Conservation (phyloP, 1,140 invertebrate genomes). For the Tetramorium parvispinum region DNA sequence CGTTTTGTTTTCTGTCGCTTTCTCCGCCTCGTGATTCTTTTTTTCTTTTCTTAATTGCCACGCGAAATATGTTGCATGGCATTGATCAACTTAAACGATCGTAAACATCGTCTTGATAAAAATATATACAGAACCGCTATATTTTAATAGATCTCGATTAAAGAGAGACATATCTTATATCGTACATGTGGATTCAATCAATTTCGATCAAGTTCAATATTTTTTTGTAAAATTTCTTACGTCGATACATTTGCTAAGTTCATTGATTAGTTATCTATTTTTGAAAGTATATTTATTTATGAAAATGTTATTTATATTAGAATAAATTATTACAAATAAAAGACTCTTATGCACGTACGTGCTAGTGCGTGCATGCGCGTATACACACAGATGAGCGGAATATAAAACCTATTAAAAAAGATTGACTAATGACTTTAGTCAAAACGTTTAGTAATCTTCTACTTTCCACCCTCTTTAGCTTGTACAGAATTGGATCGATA, state of each 20-base stretch:
- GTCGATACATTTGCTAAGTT: neutral
- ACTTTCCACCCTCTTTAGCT: conserved; percentile 20
- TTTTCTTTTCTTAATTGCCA: conserved; percentile 51
- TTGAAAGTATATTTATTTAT: too few species aligned
- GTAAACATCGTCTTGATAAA: neutral
- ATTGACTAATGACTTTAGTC: conserved; percentile 63
- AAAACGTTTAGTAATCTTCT: conserved; percentile 64
- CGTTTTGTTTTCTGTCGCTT: conserved; percentile 63
- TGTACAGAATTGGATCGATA: conserved; percentile 68
- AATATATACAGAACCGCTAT: neutral
- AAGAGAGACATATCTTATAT: neutral
- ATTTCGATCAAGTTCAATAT: neutral
- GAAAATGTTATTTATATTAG: too few species aligned
- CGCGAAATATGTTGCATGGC: neutral
- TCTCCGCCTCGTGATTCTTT: conserved; percentile 63
- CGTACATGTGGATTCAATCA: neutral
- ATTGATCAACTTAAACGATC: conserved; percentile 12
- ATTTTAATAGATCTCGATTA: neutral
- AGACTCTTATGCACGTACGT: neutral
- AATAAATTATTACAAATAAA: neutral
- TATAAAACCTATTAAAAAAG: conserved; percentile 17
- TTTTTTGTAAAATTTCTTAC: neutral
- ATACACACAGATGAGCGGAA: neutral
- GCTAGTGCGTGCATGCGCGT: too few species aligned
- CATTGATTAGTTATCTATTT: neutral